These are phyloP conservation scores for Leucophenga varia DNA, from an alignment of 1,140 invertebrate species.

Conservation along the genomic window DNA sequence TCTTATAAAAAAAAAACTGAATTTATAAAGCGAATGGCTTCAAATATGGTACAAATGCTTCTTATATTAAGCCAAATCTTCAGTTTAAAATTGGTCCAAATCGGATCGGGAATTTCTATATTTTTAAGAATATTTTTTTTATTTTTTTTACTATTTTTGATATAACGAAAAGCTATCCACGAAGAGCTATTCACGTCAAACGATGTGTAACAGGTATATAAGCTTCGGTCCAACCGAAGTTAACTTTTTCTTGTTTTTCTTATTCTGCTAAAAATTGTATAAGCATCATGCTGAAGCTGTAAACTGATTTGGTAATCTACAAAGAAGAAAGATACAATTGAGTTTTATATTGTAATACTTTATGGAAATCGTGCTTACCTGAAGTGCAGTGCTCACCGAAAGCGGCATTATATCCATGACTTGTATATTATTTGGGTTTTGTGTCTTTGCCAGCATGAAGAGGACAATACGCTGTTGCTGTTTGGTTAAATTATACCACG, in stretches of 20 bases:
- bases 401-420: constrained; percentile 4
- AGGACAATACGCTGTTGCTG: too few relatives aligned
- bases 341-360: neutral
- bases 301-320: constrained; percentile 5
- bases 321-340: neutral
- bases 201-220: too few relatives aligned
- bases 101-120: neutral
- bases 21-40: too few relatives aligned
- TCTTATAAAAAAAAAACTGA: too few relatives aligned
- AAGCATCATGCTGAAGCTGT: constrained; percentile 8
- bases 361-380: neutral
- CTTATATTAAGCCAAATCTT: too few relatives aligned
- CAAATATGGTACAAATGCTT: too few relatives aligned
- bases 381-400: constrained; percentile 7
- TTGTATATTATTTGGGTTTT: constrained; percentile 1
- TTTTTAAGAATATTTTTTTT: neutral
- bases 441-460: constrained; percentile 7
- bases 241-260: neutral
- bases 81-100: too few relatives aligned
- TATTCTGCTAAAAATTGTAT: constrained; percentile 3
- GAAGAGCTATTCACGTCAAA: too few relatives aligned
- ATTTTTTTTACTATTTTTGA: constrained; percentile 1
- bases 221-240: too few relatives aligned
- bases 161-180: neutral
- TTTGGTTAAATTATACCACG: constrained; percentile 8